A percentile compares a stretch with the other conserved stretches of the same genome.
Conservation (phyloP, 2,113 vertebrate species). For the Ophthalmotilapia sp. region DNA sequence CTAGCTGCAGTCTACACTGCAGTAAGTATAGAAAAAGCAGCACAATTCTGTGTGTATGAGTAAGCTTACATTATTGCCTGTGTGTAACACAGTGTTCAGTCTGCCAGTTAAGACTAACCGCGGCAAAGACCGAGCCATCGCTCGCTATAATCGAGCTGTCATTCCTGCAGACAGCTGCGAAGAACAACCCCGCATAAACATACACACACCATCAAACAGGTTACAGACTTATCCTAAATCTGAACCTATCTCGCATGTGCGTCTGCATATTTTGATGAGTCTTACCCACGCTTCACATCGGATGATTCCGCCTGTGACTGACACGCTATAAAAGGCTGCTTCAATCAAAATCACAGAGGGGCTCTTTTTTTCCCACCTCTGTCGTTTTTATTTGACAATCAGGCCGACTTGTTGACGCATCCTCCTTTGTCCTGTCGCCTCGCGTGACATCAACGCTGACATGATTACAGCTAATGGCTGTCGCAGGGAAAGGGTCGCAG, state of each 20-base stretch:
- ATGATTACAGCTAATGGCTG: slow-evolving; percentile 69
- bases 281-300: slow-evolving; percentile 25
- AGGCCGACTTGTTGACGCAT: slow-evolving; percentile 51
- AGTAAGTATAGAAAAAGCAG: slow-evolving; percentile 6
- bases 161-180: slow-evolving; percentile 40
- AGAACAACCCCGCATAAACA: slow-evolving; percentile 51
- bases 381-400: slow-evolving; percentile 37
- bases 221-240: slow-evolving; percentile 40
- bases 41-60: not conserved
- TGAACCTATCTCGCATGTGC: slow-evolving; percentile 23
- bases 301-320: slow-evolving; percentile 27
- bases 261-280: slow-evolving; percentile 35
- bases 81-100: not conserved
- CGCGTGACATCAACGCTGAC: slow-evolving; percentile 51
- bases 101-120: slow-evolving; percentile 31
- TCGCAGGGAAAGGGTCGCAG: slow-evolving; percentile 14
- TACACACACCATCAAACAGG: slow-evolving; percentile 43
- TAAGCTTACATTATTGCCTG: not conserved
- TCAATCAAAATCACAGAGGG: slow-evolving; percentile 35
- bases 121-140: slow-evolving; percentile 6
- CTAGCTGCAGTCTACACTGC: not conserved
- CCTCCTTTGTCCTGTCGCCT: slow-evolving; percentile 61
- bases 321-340: slow-evolving; percentile 34
- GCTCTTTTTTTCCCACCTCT: not conserved
- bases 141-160: slow-evolving; percentile 49